These are phyloP conservation scores for Rhinoraja longicauda DNA, from an alignment of 2,797 vertebrate genomes.

Conservation along the genomic window DNA sequence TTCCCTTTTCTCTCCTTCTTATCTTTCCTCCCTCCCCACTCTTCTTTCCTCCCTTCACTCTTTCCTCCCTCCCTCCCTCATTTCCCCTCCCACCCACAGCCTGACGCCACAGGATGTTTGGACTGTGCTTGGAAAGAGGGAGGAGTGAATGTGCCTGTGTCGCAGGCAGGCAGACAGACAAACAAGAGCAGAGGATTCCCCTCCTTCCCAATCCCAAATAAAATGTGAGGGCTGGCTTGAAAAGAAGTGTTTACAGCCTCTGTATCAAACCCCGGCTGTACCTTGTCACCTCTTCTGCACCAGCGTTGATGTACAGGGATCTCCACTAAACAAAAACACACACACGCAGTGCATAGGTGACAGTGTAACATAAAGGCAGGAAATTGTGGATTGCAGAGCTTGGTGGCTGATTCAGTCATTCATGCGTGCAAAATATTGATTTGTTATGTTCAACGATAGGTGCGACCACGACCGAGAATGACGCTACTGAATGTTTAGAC, in stretches of 20 bases:
- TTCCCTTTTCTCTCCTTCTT: constrained; percentile 21
- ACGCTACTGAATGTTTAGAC: too few relatives aligned
- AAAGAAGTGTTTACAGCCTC: neutral
- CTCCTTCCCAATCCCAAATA: neutral
- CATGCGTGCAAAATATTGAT: neutral
- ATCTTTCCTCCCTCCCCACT: neutral
- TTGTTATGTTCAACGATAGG: neutral
- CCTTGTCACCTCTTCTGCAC: neutral
- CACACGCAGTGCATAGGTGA: neutral
- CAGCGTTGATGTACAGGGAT: neutral
- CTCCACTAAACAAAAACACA: too few relatives aligned
- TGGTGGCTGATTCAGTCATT: too few relatives aligned
- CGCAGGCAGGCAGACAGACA: too few relatives aligned
- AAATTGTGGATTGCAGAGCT: neutral
- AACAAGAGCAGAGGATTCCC: too few relatives aligned
- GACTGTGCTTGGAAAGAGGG: constrained; percentile 7
- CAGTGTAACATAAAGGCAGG: neutral
- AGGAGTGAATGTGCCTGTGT: neutral
- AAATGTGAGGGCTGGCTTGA: neutral
- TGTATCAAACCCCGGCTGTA: neutral
- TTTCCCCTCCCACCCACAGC: constrained; percentile 28
- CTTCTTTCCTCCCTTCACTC: constrained; percentile 3
- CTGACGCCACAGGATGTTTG: constrained; percentile 34
- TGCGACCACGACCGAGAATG: too few relatives aligned
- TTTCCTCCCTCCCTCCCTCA: constrained; percentile 12